phyloP scores from a whole-genome alignment of 2,797 vertebrate species.

The Mormyrus proboscirostris region DNA sequence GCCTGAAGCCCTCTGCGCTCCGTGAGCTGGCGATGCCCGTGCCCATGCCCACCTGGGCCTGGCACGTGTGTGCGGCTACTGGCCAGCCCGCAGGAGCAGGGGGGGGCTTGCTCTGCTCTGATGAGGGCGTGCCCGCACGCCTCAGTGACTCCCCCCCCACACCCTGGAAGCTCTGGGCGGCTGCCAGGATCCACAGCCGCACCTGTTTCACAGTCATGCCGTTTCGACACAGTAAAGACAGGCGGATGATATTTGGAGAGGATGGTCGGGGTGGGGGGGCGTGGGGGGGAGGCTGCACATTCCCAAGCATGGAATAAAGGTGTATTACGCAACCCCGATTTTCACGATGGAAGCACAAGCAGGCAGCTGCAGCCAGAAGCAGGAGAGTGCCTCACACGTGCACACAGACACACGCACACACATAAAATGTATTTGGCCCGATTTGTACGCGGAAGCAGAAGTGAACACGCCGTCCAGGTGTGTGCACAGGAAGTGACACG shows the following conservation, averaged over 20 bases:
- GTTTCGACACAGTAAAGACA: slow-evolving; percentile 20
- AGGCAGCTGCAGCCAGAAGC: slow-evolving; percentile 24
- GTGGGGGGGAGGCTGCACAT: slow-evolving; percentile 27
- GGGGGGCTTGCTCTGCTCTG: not conserved
- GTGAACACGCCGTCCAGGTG: not conserved
- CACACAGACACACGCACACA: not conserved
- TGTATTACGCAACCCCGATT: slow-evolving; percentile 62
- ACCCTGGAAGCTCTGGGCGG: slow-evolving; percentile 35
- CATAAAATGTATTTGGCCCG: not conserved
- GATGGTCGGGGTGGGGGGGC: not conserved
- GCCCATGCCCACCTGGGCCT: not conserved
- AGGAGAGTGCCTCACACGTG: not conserved
- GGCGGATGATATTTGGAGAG: slow-evolving; percentile 33
- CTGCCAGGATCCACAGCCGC: slow-evolving; percentile 49
- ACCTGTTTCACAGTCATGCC: slow-evolving; percentile 51
- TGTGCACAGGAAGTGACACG: not conserved
- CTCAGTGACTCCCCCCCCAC: slow-evolving; percentile 5
- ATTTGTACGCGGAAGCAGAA: not conserved
- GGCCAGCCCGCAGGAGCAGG: not conserved
- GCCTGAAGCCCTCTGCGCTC: not conserved
- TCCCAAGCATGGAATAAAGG: slow-evolving; percentile 54
- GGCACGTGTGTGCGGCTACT: not conserved
- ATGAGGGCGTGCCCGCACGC: not conserved
- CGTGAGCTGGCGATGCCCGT: not conserved
- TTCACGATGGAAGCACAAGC: slow-evolving; percentile 48